Base-by-base conservation (phyloP, 2,888 invertebrate genomes). In the Dynastes hyllus region DNA sequence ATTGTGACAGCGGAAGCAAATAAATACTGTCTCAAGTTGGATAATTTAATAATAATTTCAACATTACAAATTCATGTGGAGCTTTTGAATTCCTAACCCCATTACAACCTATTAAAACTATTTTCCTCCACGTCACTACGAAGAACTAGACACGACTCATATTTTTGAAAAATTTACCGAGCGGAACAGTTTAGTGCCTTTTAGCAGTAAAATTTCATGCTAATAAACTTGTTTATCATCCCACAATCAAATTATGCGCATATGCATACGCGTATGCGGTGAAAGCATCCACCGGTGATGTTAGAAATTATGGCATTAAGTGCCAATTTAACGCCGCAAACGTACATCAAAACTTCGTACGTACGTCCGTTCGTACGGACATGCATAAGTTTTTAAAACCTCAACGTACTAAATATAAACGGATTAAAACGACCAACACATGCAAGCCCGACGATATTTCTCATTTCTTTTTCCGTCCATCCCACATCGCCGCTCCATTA, bases 391-490 rank as follows among this genome's bases (percentile, higher is more conserved):
- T 75, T 69, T 61, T 9, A 61, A 50, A 61, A 61, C 45, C 16
- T 61, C 45, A 50, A 50, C 73, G 45, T 45, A 75, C 40, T 45
- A 75, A 45, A 61, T 45, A 45, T 61, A 61, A 75, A 61, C 61
- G 61, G 45, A 61, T 75, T 75, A 29, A 58, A 55, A 77, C 32
- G 37, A 45, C 53, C 32, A 53, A 58, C 58, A 27, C 40, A 53
- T 67, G 58, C 67, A 8, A 22, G 58, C 55, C 45, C n/a, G 29
- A 45, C 61, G 61, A 75, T 75, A 45, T 75, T 40, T 73, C 37
- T 73, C 73, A 70, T 73, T 75, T 75, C 73, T 75, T 75, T 75
- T 75, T 63, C 61, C 27, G 27, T 75, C 13, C 61, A 50, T 75
- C 73, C 61, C 73, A 75, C 73, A 29, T 61, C 73, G 27, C 61